phyloP scores from a whole-genome alignment of 1,140 invertebrate species.

The Pseudachorutes palmiensis region DNA sequence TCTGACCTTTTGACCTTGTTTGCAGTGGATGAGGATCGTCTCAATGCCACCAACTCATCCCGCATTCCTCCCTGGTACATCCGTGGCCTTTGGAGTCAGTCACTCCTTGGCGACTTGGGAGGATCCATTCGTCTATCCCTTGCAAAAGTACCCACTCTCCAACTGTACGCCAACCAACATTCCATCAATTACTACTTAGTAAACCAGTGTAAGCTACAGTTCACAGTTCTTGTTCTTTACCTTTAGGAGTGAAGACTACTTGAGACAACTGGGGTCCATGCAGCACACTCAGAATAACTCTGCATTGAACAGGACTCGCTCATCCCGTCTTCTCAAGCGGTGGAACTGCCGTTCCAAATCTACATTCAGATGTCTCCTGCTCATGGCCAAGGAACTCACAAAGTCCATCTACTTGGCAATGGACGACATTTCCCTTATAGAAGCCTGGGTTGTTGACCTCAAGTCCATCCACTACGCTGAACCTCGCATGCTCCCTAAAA shows the following conservation, averaged over 20 bases:
- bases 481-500: conserved; percentile 39
- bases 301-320: conserved; percentile 19
- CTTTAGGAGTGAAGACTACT: conserved; percentile 34
- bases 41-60: conserved; percentile 25
- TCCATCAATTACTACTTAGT: neutral
- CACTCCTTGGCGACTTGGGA: conserved; percentile 39
- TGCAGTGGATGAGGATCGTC: conserved; percentile 14
- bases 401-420: conserved; percentile 38
- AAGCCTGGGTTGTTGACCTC: conserved; percentile 40
- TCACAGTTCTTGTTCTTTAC: neutral
- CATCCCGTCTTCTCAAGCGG: conserved; percentile 39
- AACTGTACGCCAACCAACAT: conserved; percentile 32
- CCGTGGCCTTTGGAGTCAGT: conserved; percentile 40
- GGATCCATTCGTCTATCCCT: conserved; percentile 40
- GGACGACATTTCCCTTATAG: conserved; percentile 35
- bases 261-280: conserved; percentile 26
- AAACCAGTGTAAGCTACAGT: neutral
- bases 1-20: neutral
- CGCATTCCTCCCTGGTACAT: conserved; percentile 38
- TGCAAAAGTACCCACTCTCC: conserved; percentile 38
- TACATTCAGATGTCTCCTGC: conserved; percentile 38
- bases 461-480: conserved; percentile 39
- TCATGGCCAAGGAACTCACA: conserved; percentile 38
- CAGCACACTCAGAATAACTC: neutral
- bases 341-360: conserved; percentile 40